These are phyloP conservation scores for Microctonus brassicae DNA, from an alignment of 2,888 invertebrate species.

Conservation along the genomic window DNA sequence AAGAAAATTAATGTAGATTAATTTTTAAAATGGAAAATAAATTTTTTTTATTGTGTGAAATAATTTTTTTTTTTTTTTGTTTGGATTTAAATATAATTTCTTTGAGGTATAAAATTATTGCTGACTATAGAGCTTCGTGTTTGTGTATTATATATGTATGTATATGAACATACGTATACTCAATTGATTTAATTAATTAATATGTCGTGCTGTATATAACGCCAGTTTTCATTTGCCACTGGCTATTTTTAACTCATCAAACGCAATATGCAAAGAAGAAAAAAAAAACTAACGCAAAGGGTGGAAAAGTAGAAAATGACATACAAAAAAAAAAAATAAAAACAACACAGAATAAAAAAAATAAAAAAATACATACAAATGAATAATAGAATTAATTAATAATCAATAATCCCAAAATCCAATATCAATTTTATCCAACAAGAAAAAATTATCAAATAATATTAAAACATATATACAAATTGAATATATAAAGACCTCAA, in stretches of 20 bases:
- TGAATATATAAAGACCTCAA: no score
- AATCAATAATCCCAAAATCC: no score
- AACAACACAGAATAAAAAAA: background rate
- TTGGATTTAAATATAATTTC: background rate
- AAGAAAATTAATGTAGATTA: no score
- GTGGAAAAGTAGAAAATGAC: background rate
- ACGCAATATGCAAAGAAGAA: background rate
- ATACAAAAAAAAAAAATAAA: background rate
- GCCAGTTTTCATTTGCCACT: conserved; percentile 16
- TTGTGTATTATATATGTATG: no score
- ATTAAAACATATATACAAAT: no score
- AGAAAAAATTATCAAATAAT: background rate
- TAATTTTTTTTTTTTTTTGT: background rate
- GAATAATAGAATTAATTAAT: background rate
- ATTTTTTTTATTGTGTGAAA: no score
- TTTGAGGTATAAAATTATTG: no score
- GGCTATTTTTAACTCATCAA: conserved; percentile 3
- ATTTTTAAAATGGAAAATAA: no score
- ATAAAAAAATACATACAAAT: background rate
- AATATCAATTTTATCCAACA: background rate
- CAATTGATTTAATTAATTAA: conserved; percentile 46
- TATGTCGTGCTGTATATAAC: conserved; percentile 7
- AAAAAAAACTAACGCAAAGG: background rate
- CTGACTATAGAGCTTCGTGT: background rate
- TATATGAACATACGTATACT: conserved; percentile 6